phyloP scores from a whole-genome alignment of 2,113 vertebrate species.

The Odocoileus virginianus region DNA sequence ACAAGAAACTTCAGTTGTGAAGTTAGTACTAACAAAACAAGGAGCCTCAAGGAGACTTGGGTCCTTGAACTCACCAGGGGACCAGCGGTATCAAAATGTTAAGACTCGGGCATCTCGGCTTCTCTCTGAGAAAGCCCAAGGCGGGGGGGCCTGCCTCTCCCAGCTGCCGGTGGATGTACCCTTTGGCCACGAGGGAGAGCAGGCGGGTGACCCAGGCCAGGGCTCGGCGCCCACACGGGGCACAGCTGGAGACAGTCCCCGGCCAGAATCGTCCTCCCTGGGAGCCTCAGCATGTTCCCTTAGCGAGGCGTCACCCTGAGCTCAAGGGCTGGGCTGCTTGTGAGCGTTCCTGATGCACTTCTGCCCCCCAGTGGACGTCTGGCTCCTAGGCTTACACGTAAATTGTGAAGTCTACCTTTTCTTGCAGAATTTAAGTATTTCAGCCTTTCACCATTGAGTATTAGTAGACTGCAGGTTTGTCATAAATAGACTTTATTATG shows the following conservation, averaged over 20 bases:
- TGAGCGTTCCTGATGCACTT: not conserved
- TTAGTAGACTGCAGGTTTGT: not conserved
- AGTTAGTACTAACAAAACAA: not conserved
- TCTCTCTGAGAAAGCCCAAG: not conserved
- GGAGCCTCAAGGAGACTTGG: not conserved
- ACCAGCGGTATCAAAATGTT: not conserved
- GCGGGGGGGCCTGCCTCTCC: not conserved
- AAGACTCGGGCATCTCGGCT: too few relatives aligned
- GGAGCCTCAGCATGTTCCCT: not conserved
- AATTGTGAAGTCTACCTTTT: not conserved
- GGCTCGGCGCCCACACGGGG: not conserved
- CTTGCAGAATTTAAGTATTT: not conserved
- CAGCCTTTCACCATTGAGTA: not conserved
- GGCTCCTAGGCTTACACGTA: not conserved
- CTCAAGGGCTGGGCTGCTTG: not conserved
- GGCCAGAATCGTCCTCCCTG: not conserved
- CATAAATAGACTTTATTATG: not conserved
- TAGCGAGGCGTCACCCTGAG: too few relatives aligned
- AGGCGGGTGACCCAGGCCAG: not conserved
- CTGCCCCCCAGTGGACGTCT: constrained; percentile 61
- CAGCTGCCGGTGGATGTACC: not conserved
- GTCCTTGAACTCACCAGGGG: not conserved
- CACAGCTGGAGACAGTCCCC: not conserved
- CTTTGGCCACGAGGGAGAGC: not conserved
- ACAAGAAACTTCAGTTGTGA: not conserved